Percentiles rank a stretch among this genome's conserved stretches.
These are phyloP conservation scores for Nephrotoma flavescens DNA, from an alignment of 2,888 invertebrate genomes.

Conservation along the genomic window DNA sequence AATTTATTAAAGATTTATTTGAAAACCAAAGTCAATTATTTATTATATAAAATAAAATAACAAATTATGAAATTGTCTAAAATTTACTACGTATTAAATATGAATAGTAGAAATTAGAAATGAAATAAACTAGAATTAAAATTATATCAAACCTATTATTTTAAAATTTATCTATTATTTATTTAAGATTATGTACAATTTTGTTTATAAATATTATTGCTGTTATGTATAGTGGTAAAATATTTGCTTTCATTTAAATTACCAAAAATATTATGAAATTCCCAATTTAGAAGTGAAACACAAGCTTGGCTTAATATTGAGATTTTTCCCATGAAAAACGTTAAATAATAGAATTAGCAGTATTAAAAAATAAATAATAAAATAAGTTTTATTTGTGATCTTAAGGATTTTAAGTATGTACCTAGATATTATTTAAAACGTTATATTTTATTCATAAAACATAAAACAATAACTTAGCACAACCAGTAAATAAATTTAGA, in stretches of 20 bases:
- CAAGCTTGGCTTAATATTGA: neutral
- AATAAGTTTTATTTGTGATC: neutral
- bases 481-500: neutral
- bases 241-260: neutral
- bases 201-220: neutral
- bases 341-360: neutral
- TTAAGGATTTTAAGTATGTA: neutral
- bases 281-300: neutral
- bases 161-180: neutral
- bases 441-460: neutral
- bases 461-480: neutral
- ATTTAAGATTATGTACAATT: neutral
- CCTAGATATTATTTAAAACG: neutral
- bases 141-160: neutral
- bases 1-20: neutral
- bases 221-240: neutral
- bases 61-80: neutral
- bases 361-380: neutral
- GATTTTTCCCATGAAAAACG: neutral
- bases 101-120: neutral
- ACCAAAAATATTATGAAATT: neutral
- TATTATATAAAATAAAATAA: neutral
- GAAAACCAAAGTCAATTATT: neutral
- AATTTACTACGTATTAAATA: neutral
- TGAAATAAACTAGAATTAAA: neutral